These are phyloP conservation scores for Lycorma delicatula DNA, from an alignment of 1,140 invertebrate species.

Conservation along the genomic window DNA sequence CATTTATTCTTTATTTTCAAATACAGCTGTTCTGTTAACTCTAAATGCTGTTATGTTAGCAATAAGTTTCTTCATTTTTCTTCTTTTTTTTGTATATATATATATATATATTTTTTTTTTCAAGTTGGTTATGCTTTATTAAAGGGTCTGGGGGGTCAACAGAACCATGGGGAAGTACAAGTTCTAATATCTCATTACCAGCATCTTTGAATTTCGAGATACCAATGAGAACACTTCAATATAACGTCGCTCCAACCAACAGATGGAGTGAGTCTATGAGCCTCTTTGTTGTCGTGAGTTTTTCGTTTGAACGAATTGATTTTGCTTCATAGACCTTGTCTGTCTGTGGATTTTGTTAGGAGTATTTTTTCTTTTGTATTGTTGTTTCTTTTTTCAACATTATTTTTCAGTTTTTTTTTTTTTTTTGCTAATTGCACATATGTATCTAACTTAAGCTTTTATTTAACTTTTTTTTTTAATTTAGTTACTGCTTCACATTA, in stretches of 20 bases:
- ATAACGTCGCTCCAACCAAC: constrained; percentile 17
- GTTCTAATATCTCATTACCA: not conserved
- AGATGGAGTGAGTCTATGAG: constrained; percentile 27
- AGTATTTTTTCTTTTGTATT: too few species aligned
- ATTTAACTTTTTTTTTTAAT: too few species aligned
- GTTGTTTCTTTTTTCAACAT: too few species aligned
- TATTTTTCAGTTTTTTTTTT: too few species aligned
- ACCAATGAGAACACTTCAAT: constrained; percentile 7
- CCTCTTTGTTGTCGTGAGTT: not conserved
- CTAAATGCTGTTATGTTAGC: not conserved
- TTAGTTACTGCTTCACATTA: too few species aligned
- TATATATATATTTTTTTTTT: not conserved
- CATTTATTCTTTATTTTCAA: too few species aligned
- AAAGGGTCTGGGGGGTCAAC: not conserved
- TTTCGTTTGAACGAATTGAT: not conserved
- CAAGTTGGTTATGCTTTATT: not conserved
- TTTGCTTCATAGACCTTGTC: not conserved
- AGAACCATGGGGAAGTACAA: not conserved
- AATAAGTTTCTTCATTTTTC: too few species aligned
- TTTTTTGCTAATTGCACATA: too few species aligned
- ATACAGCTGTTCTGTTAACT: too few species aligned
- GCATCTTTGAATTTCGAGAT: constrained; percentile 3
- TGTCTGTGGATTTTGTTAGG: not conserved
- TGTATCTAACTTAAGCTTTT: too few species aligned
- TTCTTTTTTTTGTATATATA: too few species aligned